phyloP scores from a whole-genome alignment of 2,797 vertebrate species.

The Sebastes hubbsi region DNA sequence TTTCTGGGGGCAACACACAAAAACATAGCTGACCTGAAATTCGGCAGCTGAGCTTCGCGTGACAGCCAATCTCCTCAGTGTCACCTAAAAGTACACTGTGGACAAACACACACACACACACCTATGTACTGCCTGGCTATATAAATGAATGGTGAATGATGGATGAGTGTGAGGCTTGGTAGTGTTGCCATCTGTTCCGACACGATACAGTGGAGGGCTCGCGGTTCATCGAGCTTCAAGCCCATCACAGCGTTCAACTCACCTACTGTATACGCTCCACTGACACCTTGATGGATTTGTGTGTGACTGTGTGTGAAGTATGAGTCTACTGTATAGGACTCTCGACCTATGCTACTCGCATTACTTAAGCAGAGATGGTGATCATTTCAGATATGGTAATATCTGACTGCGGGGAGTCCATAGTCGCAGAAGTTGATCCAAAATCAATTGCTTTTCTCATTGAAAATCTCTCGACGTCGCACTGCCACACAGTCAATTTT shows the following conservation, averaged over 20 bases:
- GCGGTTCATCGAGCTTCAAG: constrained; percentile 60
- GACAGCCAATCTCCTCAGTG: constrained; percentile 40
- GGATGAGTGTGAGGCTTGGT: constrained; percentile 48
- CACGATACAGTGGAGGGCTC: constrained; percentile 43
- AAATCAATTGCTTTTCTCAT: constrained; percentile 56
- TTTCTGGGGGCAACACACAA: not conserved
- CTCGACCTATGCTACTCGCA: constrained; percentile 2
- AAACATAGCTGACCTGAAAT: constrained; percentile 15
- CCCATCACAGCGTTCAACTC: constrained; percentile 49
- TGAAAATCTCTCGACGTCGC: constrained; percentile 37
- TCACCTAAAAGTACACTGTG: constrained; percentile 16
- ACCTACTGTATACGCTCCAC: constrained; percentile 51
- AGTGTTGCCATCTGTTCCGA: constrained; percentile 67
- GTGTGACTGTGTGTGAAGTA: not conserved
- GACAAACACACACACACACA: constrained; percentile 25
- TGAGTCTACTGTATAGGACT: constrained; percentile 5
- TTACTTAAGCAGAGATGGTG: constrained; percentile 24
- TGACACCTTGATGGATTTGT: constrained; percentile 36
- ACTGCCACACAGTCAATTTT: constrained; percentile 58
- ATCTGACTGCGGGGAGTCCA: not conserved
- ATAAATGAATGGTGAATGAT: constrained; percentile 61
- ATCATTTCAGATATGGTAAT: constrained; percentile 49
- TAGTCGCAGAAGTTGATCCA: constrained; percentile 7
- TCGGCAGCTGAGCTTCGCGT: constrained; percentile 17
- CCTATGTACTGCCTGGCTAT: constrained; percentile 10